Evolutionary conservation across 1,140 invertebrate genomes (phyloP), one percentile per base, ranked within the genome.

Genomic region (Drosophila arawakana): DNA sequence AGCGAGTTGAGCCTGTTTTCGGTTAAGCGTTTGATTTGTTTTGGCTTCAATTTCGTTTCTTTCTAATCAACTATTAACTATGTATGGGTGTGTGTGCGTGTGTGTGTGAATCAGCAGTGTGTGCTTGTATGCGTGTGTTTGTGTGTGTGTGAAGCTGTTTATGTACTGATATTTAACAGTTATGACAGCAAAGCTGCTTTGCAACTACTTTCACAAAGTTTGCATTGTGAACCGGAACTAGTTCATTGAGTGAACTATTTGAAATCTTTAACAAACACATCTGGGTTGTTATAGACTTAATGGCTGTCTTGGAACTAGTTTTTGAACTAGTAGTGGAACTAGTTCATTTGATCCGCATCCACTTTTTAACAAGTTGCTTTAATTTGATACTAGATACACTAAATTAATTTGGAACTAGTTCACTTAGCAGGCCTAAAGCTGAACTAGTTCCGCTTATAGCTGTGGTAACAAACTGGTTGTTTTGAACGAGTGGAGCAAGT

Each of bases 1-100:
- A 89, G 74, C 91, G 91, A 49, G 91, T 91, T 68, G 91, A 92
- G 89, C 91, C 91, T 92, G 89, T 90, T 78, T 30, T 88, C 58
- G 85, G 88, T 91, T 90, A 90, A 91, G 80, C 81, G 82, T 71
- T 91, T 79, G 74, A 66, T 79, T 77, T 57, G 59, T 76, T 88
- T 60, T 30, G 25, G n/a, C 39, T 47, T 47, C 15, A 55, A 68
- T 78, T 59, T 67, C 67, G 30, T 30, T 50, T 62, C 25, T 47
- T 61, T 77, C 85, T 90, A 90, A 41, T 74, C 69, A 66, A 73
- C 66, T 67, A 70, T 73, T 71, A 66, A 78, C 76, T 66, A 41
- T 81, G 47, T 54, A 2, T 76, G 55, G 58, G 49, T 69, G 39
- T 66, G 47, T 81, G 58, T 69, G 52, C 66, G 47, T 43, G 41